Percentiles rank a stretch among this genome's conserved stretches.
Evolutionary conservation across 2,113 vertebrate genomes (phyloP).

Genomic region (Camelus dromedarius): DNA sequence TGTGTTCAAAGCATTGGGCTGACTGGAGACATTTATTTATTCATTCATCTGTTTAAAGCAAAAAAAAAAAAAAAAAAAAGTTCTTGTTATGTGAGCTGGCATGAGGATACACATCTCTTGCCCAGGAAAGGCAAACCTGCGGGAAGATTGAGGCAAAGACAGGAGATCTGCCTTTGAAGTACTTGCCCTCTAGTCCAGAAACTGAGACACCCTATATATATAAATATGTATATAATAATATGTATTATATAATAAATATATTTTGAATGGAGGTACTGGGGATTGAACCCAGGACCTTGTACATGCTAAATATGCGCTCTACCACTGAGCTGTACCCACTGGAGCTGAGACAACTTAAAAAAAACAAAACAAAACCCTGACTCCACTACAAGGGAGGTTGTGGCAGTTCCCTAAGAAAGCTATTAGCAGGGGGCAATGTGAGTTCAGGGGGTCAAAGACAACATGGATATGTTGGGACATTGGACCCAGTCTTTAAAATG

Average conservation of each 20-base stretch:
- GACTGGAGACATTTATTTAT: neutral
- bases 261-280: too few species aligned
- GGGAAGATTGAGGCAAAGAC: neutral
- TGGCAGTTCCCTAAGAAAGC: neutral
- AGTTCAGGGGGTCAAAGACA: neutral
- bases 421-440: neutral
- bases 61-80: neutral
- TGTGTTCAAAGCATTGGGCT: neutral
- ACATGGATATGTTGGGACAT: neutral
- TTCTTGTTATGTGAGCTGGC: neutral
- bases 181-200: neutral
- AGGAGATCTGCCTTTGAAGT: neutral
- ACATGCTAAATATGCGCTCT: too few species aligned
- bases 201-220: neutral
- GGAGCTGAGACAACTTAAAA: neutral
- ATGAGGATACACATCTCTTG: neutral
- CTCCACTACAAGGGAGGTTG: neutral
- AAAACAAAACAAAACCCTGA: neutral
- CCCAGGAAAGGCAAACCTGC: neutral
- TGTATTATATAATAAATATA: too few species aligned
- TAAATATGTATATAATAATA: too few species aligned
- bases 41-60: neutral
- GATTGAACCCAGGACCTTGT: too few species aligned
- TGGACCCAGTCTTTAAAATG: neutral
- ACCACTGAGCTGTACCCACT: too few species aligned